These are phyloP conservation scores for Drosophila putrida DNA, from an alignment of 2,888 invertebrate species.

Conservation along the genomic window DNA sequence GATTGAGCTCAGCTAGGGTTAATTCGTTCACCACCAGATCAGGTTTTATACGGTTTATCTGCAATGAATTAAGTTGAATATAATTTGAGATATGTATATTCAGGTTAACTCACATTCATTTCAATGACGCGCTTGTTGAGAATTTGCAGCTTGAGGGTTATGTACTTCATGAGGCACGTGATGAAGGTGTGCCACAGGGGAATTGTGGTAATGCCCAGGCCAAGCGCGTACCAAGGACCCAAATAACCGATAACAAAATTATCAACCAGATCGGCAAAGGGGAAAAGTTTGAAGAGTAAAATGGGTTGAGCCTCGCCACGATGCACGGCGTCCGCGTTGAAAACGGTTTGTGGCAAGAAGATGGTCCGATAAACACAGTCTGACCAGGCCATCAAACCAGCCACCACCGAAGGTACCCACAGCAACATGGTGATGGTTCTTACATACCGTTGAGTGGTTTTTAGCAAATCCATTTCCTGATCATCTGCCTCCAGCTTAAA, in stretches of 20 bases:
- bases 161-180: slow-evolving; percentile 75
- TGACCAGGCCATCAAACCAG: slow-evolving; percentile 57
- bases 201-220: slow-evolving; percentile 66
- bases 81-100: background rate
- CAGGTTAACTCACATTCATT: slow-evolving; percentile 75
- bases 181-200: slow-evolving; percentile 82
- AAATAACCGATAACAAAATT: slow-evolving; percentile 71
- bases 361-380: slow-evolving; percentile 74
- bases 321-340: slow-evolving; percentile 66
- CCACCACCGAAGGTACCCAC: slow-evolving; percentile 68
- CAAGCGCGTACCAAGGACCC: slow-evolving; percentile 67
- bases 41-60: slow-evolving; percentile 44
- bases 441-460: slow-evolving; percentile 59
- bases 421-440: slow-evolving; percentile 57
- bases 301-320: slow-evolving; percentile 69
- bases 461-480: slow-evolving; percentile 57
- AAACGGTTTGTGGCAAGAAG: slow-evolving; percentile 71
- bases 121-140: slow-evolving; percentile 62
- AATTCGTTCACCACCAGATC: slow-evolving; percentile 6
- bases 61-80: background rate
- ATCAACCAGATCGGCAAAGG: slow-evolving; percentile 73
- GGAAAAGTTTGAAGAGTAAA: slow-evolving; percentile 73
- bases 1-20: slow-evolving; percentile 21
- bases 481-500: slow-evolving; percentile 58
- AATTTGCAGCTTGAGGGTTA: slow-evolving; percentile 70